phyloP scores from a whole-genome alignment of 2,797 vertebrate species.

The Serranus cabrilla region DNA sequence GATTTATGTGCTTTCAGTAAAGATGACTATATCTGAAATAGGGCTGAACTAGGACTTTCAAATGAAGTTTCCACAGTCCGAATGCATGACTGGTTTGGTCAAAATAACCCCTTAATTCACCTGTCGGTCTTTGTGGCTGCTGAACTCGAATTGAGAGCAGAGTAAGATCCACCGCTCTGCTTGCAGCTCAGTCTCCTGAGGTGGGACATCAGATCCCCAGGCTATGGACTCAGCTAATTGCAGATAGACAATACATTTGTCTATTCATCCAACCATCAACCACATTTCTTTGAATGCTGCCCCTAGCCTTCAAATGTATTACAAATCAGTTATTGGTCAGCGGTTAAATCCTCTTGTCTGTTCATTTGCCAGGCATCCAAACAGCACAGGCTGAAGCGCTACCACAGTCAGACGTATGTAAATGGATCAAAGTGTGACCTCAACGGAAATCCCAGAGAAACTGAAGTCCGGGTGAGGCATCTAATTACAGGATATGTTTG shows the following conservation, averaged over 20 bases:
- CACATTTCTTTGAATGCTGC: not conserved
- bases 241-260: too few species aligned
- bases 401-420: conserved; percentile 95
- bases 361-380: conserved; percentile 89
- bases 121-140: too few species aligned
- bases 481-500: not conserved
- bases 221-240: too few species aligned
- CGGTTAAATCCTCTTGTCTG: not conserved
- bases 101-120: too few species aligned
- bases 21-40: not conserved
- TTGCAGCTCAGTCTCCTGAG: too few species aligned
- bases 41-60: too few species aligned
- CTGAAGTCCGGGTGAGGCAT: conserved; percentile 93
- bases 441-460: conserved; percentile 91
- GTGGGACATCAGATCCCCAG: too few species aligned
- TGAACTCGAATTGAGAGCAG: too few species aligned
- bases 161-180: too few species aligned
- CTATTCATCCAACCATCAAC: too few species aligned
- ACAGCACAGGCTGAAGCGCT: conserved; percentile 93
- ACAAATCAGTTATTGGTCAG: not conserved
- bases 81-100: too few species aligned
- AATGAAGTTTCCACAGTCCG: too few species aligned
- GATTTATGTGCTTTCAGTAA: not conserved
- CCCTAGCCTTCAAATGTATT: not conserved
- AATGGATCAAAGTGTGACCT: conserved; percentile 97